Evolutionary conservation across 2,113 vertebrate species (phyloP).

Genomic region (Dascyllus trimaculatus): DNA sequence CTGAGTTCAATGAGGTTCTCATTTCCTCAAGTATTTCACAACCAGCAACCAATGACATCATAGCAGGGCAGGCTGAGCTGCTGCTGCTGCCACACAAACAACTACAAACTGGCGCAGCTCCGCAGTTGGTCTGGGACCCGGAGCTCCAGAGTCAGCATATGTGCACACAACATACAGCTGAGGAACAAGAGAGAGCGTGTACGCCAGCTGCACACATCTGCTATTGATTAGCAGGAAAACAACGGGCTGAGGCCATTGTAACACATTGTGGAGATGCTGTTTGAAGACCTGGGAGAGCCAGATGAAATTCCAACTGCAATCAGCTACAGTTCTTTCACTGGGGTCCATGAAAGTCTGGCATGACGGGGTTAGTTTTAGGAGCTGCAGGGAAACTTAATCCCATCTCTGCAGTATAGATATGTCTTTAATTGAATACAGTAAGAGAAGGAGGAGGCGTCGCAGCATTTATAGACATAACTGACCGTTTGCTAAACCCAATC

Average conservation of each 20-base stretch:
- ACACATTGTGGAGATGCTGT: conserved; percentile 35
- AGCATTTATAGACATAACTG: neutral
- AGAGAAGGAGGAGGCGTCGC: neutral
- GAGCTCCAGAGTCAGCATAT: conserved; percentile 17
- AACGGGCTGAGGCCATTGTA: conserved; percentile 40
- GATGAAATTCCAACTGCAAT: conserved; percentile 36
- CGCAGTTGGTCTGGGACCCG: conserved; percentile 4
- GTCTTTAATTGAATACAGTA: neutral
- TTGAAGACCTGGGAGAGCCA: conserved; percentile 31
- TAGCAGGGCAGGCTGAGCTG: conserved; percentile 15
- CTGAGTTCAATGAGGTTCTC: conserved; percentile 53
- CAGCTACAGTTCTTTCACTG: conserved; percentile 17
- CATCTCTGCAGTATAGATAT: neutral
- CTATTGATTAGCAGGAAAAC: conserved; percentile 68
- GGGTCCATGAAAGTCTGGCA: neutral
- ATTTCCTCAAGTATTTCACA: conserved; percentile 73
- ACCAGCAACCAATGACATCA: conserved; percentile 66
- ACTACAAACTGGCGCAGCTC: conserved; percentile 40
- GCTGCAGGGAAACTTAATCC: conserved; percentile 12
- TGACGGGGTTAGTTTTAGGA: conserved; percentile 34
- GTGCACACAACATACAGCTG: conserved; percentile 37
- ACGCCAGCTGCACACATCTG: conserved; percentile 63
- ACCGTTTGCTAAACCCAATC: neutral
- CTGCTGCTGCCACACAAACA: conserved; percentile 19
- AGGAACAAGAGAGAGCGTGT: conserved; percentile 30